A percentile compares a stretch with the other conserved stretches of the same genome.
phyloP scores from a whole-genome alignment of 2,888 invertebrate genomes.

The Trichopoda pennipes region DNA sequence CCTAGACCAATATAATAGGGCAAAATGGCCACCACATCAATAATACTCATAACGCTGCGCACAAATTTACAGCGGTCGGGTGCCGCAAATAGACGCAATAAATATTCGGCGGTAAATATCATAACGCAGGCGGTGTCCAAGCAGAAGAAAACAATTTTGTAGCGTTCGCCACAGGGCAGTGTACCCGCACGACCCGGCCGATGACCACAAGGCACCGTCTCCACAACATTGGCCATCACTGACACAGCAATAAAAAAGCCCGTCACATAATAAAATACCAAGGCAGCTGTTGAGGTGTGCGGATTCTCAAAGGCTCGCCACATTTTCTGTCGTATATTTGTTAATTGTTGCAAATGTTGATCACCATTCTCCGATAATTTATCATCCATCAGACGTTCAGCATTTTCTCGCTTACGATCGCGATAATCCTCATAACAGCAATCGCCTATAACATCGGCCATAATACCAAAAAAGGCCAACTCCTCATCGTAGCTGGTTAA shows the following conservation, averaged over 20 bases:
- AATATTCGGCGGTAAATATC: conserved; percentile 99
- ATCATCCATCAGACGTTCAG: conserved; percentile 98
- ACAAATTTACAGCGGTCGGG: conserved; percentile 98
- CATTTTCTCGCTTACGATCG: conserved; percentile 98
- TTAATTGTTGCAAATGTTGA: conserved; percentile 92
- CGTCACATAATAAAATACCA: conserved; percentile 99
- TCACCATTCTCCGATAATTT: conserved; percentile 95
- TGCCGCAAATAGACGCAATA: conserved; percentile 97
- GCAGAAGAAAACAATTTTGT: conserved; percentile 99
- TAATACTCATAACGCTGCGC: conserved; percentile 99
- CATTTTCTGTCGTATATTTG: conserved; percentile 96
- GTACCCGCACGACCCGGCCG: conserved; percentile 93
- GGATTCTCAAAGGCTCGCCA: conserved; percentile 99
- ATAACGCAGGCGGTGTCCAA: conserved; percentile 99
- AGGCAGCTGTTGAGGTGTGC: conserved; percentile 98
- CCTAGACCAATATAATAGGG: conserved; percentile 99
- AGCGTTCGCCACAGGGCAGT: conserved; percentile 97
- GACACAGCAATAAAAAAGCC: conserved; percentile 99
- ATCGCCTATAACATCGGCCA: conserved; percentile 97
- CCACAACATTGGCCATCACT: conserved; percentile 99
- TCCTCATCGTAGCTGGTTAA: conserved; percentile 99
- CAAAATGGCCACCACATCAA: conserved; percentile 99
- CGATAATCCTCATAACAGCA: conserved; percentile 99
- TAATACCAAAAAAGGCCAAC: conserved; percentile 98
- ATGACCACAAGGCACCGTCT: conserved; percentile 84